These are phyloP conservation scores for Odontomachus brunneus DNA, from an alignment of 1,140 invertebrate species.

Conservation along the genomic window DNA sequence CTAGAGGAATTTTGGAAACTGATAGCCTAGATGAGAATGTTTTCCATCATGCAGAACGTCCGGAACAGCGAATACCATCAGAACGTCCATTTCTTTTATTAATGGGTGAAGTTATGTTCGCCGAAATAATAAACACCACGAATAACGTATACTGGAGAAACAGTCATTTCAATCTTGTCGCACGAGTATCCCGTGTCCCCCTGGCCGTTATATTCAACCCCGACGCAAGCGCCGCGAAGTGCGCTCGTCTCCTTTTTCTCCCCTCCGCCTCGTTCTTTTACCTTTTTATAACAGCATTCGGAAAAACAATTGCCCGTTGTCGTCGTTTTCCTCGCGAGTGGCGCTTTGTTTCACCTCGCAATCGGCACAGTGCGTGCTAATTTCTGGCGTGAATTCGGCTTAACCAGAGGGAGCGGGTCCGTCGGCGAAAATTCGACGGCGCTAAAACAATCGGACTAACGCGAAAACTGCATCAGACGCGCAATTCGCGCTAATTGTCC, in stretches of 20 bases:
- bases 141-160: not conserved
- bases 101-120: not conserved
- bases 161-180: not conserved
- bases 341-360: not conserved
- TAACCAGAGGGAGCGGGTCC: constrained; percentile 49
- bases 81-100: not conserved
- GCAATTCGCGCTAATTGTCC: constrained; percentile 81
- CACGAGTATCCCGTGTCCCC: not conserved
- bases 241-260: not conserved
- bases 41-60: not conserved
- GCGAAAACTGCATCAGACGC: constrained; percentile 80
- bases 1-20: not conserved
- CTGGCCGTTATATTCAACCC: not conserved
- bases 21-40: no score
- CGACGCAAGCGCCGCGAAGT: not conserved
- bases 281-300: constrained; percentile 30
- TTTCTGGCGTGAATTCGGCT: constrained; percentile 78
- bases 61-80: not conserved
- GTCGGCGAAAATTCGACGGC: constrained; percentile 69
- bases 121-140: not conserved
- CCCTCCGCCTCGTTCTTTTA: no score
- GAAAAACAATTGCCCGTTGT: constrained; percentile 56
- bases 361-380: constrained; percentile 60
- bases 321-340: constrained; percentile 33
- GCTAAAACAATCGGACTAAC: constrained; percentile 77